Conservation (phyloP, 2,113 vertebrate genomes). For the Antigone vipio region DNA sequence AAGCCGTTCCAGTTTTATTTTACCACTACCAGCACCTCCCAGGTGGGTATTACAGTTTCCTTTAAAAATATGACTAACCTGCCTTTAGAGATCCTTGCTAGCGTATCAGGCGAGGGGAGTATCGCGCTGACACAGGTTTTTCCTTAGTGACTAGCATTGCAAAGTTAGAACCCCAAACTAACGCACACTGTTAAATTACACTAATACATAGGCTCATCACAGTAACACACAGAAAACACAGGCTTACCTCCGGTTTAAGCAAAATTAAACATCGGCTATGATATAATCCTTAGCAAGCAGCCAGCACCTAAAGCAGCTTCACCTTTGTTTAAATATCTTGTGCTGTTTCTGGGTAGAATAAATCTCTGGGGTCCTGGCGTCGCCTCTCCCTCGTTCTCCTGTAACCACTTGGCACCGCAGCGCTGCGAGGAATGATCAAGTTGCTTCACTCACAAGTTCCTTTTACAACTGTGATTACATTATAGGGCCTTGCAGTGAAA, state of each 20-base stretch:
- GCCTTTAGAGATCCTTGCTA: not conserved
- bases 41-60: not conserved
- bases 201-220: not conserved
- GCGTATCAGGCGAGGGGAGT: not conserved
- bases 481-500: slow-evolving; percentile 32
- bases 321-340: slow-evolving; percentile 48
- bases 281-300: slow-evolving; percentile 19
- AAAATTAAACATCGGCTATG: slow-evolving; percentile 23
- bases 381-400: slow-evolving; percentile 16
- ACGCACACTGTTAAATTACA: not conserved
- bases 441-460: slow-evolving; percentile 56
- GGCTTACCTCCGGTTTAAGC: slow-evolving; percentile 70
- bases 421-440: slow-evolving; percentile 41
- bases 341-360: slow-evolving; percentile 21
- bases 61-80: not conserved
- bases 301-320: slow-evolving; percentile 2
- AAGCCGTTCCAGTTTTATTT: not conserved
- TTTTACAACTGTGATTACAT: slow-evolving; percentile 59
- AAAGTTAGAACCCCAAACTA: not conserved
- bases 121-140: not conserved
- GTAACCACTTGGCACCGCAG: slow-evolving; percentile 33
- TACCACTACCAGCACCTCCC: not conserved
- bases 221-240: not conserved
- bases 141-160: not conserved
- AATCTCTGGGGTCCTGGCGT: not conserved